Evolutionary conservation across 2,113 vertebrate species (phyloP).

Genomic region (Mormyrus iriodes): DNA sequence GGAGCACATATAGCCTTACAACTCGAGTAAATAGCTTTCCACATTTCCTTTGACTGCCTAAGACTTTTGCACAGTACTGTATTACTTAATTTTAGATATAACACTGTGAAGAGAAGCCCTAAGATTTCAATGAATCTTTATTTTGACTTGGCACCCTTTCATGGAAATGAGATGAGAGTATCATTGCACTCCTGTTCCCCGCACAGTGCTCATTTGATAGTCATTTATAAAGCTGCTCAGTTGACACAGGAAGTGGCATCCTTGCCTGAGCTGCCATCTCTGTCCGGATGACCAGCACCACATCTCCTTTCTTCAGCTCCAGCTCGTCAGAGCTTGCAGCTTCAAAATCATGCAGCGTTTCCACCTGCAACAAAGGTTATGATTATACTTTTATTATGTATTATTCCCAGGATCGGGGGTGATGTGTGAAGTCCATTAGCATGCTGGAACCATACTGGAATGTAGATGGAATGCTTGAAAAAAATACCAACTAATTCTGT

Average conservation of each 20-base stretch:
- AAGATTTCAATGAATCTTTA: neutral
- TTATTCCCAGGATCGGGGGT: too few relatives aligned
- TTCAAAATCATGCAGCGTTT: constrained; percentile 88
- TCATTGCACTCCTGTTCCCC: neutral
- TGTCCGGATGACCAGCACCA: constrained; percentile 81
- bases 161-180: neutral
- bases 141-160: neutral
- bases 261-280: constrained; percentile 82
- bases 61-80: too few relatives aligned
- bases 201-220: neutral
- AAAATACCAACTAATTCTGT: neutral
- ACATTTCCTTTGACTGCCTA: too few relatives aligned
- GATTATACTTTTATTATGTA: neutral
- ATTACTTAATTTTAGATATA: neutral
- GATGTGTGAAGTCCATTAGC: neutral
- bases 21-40: too few relatives aligned
- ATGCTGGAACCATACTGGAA: neutral
- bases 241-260: neutral
- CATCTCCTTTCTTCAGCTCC: constrained; percentile 77
- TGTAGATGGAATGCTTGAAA: neutral
- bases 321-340: constrained; percentile 91
- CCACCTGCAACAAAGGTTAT: constrained; percentile 63
- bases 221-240: neutral
- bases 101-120: neutral
- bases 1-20: too few relatives aligned